Base-by-base conservation (phyloP, 2,888 invertebrate genomes). In the Herminia tarsipennalis region DNA sequence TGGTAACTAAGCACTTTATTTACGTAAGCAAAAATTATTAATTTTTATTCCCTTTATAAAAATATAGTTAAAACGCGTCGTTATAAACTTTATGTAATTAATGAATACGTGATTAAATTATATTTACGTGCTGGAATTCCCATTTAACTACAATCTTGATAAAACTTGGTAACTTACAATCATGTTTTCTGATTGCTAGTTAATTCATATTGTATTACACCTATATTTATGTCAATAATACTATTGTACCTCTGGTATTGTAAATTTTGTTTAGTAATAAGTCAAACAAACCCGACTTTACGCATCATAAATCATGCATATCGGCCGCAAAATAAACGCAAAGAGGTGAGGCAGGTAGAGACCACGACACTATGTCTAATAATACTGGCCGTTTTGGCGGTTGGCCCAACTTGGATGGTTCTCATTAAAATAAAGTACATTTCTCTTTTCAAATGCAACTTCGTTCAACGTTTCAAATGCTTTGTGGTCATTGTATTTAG, bases 371-470 rank as follows among this genome's bases (percentile, higher is more conserved):
- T 83, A 73, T 46, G 76, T 84, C 89, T 89, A 89, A 87, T 88
- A 86, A 88, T 89, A 89, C 81, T 74, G 76, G 59, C 61, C 56
- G 72, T 76, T 76, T 87, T 89, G 89, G 89, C 88, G 70, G 68
- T 54, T 69, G 62, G 71, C 80, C 89, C 87, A 81, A 76, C 61
- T 66, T 75, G 75, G 76, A 73, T 77, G 76, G 58, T 60, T 52
- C 65, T 63, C 59, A 64, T 69, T 58, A 70, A 40, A 76, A 73
- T 29, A 44, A 48, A 60, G 46, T 56, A 36, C 46, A 48, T 39
- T 60, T 56, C 46, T 56, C 50, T 63, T 69, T 59, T 61, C 66
- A 64, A 67, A 59, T 56, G 43, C 17, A 43, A 29, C 16, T 22
- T 40, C 24, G 37, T 57, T 49, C 38, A 27, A 51, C 48, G 30